Evolutionary conservation across 2,888 invertebrate genomes (phyloP).

Genomic region (Bursaphelenchus okinawaensis): DNA sequence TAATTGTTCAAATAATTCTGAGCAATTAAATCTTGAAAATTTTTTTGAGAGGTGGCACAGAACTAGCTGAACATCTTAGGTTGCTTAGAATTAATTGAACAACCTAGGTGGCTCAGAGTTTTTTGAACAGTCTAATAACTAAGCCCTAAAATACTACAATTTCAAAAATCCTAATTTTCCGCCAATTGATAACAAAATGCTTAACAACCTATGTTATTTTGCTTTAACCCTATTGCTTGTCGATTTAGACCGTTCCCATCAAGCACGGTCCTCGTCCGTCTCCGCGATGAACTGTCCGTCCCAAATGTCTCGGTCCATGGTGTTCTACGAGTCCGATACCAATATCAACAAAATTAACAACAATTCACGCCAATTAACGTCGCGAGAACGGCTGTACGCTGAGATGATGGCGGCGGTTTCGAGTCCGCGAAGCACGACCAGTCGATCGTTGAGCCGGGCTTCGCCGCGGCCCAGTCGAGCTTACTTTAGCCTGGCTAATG

Average conservation of each 20-base stretch:
- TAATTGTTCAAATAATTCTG: too few species aligned
- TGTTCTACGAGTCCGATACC: slow-evolving; percentile 33
- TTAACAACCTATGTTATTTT: not conserved
- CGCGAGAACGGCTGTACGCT: slow-evolving; percentile 6
- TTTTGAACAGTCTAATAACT: too few species aligned
- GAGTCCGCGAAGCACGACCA: not conserved
- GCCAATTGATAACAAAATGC: too few species aligned
- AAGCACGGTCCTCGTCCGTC: slow-evolving; percentile 4
- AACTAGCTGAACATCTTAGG: too few species aligned
- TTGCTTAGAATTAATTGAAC: too few species aligned
- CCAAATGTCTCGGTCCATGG: slow-evolving; percentile 50
- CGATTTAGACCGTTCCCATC: not conserved
- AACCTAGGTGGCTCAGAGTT: too few species aligned
- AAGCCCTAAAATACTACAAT: too few species aligned
- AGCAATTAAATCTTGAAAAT: too few species aligned
- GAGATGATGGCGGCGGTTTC: slow-evolving; percentile 13
- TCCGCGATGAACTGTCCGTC: slow-evolving; percentile 1
- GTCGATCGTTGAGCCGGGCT: not conserved
- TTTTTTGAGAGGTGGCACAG: too few species aligned
- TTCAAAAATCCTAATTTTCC: too few species aligned
- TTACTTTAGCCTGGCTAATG: not conserved
- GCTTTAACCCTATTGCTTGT: not conserved
- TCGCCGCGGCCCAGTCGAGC: slow-evolving; percentile 10
- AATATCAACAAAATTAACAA: slow-evolving; percentile 12
- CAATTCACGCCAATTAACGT: not conserved